Base-by-base conservation (phyloP, 2,888 invertebrate genomes). In the Yponomeuta malinellus region DNA sequence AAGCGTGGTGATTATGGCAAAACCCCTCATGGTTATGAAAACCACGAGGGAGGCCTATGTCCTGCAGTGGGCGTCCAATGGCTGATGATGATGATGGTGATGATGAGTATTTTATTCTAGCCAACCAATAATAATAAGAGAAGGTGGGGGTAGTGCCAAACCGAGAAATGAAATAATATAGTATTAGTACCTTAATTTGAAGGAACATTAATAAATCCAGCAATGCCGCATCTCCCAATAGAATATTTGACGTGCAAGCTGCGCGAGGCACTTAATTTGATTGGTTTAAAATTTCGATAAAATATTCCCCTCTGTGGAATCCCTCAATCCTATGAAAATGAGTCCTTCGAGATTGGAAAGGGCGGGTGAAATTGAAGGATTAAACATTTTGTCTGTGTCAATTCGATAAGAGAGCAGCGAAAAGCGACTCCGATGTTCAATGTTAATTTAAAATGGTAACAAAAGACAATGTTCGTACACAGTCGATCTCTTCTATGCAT, bases 361-460 rank as follows among this genome's bases (percentile, higher is more conserved):
- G 81, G 76, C 78, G 76, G 77, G 75, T 79, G 78, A 83, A 85
- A 88, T 87, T 85, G 85, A 84, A 82, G 85, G 86, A 86, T 87
- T 87, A 85, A 84, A 84, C 78, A 77, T 81, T 81, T 79, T 78
- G 82, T 79, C 87, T 89, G 87, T 83, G 86, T 83, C 88, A 88
- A 89, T 87, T 86, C 80, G 89, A 90, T 90, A 90, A 89, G 85
- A 59, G 52, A 83, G 82, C 81, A 80, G 81, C 79, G 83, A 85
- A 86, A 83, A 82, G 83, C 78, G 10, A 9, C 65, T 65, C 31
- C 65, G 65, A 31, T 65, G 65, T 33, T 31, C 31, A 12, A 59
- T 59, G 52, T 59, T 59, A 59, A 59, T 65, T 84, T 84, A 85
- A 86, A 87, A 84, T 85, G 84, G 81, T 15, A 84, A 86, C 12